A percentile compares a stretch with the other conserved stretches of the same genome.
These are phyloP conservation scores for Regulus satrapa DNA, from an alignment of 2,113 vertebrate species.

Conservation along the genomic window DNA sequence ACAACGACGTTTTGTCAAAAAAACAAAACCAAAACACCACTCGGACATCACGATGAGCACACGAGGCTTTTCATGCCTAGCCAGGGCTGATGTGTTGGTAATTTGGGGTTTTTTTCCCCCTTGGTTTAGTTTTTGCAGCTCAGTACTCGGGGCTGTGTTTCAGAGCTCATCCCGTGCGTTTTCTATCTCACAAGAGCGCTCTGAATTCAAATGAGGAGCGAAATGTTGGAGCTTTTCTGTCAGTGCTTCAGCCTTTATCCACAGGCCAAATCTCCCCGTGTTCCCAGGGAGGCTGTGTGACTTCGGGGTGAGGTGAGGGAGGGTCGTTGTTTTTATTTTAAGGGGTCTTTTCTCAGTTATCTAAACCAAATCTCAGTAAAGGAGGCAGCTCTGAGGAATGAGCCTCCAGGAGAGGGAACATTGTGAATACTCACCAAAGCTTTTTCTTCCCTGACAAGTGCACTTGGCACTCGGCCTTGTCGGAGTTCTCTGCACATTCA, in stretches of 20 bases:
- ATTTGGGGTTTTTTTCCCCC: fast-evolving
- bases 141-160: neutral
- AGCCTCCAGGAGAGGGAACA: neutral
- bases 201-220: neutral
- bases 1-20: neutral
- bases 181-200: neutral
- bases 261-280: neutral
- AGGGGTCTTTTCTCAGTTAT: neutral
- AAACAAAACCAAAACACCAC: no score
- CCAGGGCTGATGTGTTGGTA: neutral
- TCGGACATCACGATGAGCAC: neutral
- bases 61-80: neutral
- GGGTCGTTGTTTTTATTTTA: neutral
- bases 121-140: neutral
- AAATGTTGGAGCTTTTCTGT: neutral
- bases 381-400: neutral
- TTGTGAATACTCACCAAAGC: neutral
- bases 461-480: neutral
- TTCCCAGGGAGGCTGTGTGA: neutral
- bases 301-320: neutral
- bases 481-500: neutral
- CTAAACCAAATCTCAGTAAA: neutral
- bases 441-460: neutral
- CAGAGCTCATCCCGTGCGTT: neutral
- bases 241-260: neutral